Evolutionary conservation across 2,888 invertebrate genomes (phyloP).

Genomic region (Polyommatus icarus): DNA sequence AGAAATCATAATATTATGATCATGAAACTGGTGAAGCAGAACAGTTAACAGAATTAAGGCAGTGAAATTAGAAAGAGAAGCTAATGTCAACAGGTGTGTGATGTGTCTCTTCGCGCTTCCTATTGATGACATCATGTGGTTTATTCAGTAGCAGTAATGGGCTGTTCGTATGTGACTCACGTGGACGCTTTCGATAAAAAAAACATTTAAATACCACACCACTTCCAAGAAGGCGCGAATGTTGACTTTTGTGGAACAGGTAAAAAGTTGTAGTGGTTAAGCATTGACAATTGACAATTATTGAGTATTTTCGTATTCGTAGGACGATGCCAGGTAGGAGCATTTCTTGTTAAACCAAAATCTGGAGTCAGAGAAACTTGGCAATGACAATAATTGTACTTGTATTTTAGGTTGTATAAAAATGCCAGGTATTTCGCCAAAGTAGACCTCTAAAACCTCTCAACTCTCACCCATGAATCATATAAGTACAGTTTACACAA

Average conservation of each 20-base stretch:
- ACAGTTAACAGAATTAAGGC: background rate
- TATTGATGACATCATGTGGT: conserved; percentile 6
- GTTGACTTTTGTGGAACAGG: background rate
- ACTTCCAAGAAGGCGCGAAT: background rate
- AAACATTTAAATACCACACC: background rate
- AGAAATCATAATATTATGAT: background rate
- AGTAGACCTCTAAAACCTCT: too few relatives aligned
- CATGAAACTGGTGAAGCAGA: background rate
- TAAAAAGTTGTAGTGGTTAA: background rate
- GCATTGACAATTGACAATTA: background rate
- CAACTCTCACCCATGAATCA: too few relatives aligned
- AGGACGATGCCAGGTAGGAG: background rate
- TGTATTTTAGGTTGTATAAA: background rate
- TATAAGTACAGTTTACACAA: too few relatives aligned
- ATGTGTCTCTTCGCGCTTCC: background rate
- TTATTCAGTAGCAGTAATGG: background rate
- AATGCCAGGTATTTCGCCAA: too few relatives aligned
- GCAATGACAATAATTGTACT: background rate
- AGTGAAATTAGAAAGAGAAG: background rate
- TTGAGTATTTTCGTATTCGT: background rate
- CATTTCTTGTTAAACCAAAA: background rate
- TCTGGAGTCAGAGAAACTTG: background rate
- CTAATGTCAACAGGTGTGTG: background rate
- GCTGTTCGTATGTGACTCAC: conserved; percentile 12
- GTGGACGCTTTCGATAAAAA: conserved; percentile 4